phyloP scores from a whole-genome alignment of 1,140 invertebrate species.

The Bombus confusus region DNA sequence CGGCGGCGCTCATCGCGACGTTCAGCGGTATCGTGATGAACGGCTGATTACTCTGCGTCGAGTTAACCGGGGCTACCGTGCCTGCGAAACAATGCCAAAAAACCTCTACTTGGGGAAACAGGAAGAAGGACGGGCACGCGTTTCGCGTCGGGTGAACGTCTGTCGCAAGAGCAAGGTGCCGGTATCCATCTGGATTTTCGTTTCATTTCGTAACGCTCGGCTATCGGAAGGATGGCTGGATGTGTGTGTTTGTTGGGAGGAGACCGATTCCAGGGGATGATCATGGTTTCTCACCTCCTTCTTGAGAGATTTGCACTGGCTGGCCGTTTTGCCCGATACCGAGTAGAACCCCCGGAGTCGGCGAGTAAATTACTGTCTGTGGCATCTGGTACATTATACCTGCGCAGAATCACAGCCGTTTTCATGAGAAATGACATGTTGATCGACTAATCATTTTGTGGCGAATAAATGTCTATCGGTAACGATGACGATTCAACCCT shows the following conservation, averaged over 20 bases:
- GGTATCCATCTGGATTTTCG: neutral
- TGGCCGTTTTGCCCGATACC: slow-evolving; percentile 80
- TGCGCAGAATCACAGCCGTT: slow-evolving; percentile 64
- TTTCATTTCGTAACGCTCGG: neutral
- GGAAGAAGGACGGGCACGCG: slow-evolving; percentile 5
- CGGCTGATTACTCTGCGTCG: slow-evolving; percentile 76
- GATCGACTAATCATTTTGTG: neutral
- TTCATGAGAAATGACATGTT: neutral
- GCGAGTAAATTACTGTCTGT: slow-evolving; percentile 79
- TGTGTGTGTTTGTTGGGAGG: neutral
- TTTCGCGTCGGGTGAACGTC: neutral
- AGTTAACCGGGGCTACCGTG: slow-evolving; percentile 72
- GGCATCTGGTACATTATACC: slow-evolving; percentile 81
- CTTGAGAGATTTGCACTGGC: slow-evolving; percentile 80
- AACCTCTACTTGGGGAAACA: slow-evolving; percentile 38
- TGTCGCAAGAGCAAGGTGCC: neutral
- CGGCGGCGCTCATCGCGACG: slow-evolving; percentile 78
- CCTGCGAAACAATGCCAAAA: slow-evolving; percentile 60
- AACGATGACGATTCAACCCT: neutral
- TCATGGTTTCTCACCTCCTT: slow-evolving; percentile 72
- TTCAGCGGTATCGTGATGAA: slow-evolving; percentile 81
- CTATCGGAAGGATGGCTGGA: neutral
- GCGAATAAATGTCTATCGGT: neutral
- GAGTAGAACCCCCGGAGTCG: slow-evolving; percentile 78
- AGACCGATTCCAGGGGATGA: neutral